Evolutionary conservation across 53 echinoderm and acorn worm species (phyloP), one percentile per base, ranked within the genome.

Genomic region (Glandiceps talaboti): DNA sequence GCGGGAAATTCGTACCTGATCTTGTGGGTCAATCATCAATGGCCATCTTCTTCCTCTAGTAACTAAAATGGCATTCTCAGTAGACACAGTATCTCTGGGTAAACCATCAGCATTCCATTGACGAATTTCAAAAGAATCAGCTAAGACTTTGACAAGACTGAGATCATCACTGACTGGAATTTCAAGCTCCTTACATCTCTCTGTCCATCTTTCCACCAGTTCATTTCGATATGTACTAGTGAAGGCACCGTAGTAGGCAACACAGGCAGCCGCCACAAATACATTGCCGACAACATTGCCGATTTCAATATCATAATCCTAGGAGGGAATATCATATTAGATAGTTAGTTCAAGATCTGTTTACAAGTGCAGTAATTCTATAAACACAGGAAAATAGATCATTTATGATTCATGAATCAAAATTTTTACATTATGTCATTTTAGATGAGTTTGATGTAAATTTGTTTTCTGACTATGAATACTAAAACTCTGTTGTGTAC

Each of bases 31-130:
- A 84, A 99, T 99, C 99, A 99, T 99, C 27, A 99, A 87, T 0
- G 99, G 99, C 99, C 99, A 99, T 14, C 99, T 77, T 14, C 99
- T 80, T 26, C 99, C 99, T 80, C 99, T 87, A 20, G 99, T 99
- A 72, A 99, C 99, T 31, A 99, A 76, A 31, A 99, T 89, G 31
- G 99, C 99, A 88, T 99, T 99, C 88, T 99, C 99, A 28, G 99
- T 99, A 29, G 99, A 99, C 27, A 99, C 99, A 28, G 87, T 88
- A 82, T 99, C 99, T 76, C 99, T 87, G 0, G 99, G 99, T 30
- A 99, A 73, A 27, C 99, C 99, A 77, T 99, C 99, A 75, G 99
- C 91, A 79, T 99, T 99, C 99, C 99, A 99, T 83, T 99, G 99
- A 28, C 99, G 85, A 80, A 99, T 99, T 88, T 94, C 99, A 89